Evolutionary conservation across 2,888 invertebrate species (phyloP), one percentile per base, ranked within the genome.

Genomic region (Drosophila birchii): DNA sequence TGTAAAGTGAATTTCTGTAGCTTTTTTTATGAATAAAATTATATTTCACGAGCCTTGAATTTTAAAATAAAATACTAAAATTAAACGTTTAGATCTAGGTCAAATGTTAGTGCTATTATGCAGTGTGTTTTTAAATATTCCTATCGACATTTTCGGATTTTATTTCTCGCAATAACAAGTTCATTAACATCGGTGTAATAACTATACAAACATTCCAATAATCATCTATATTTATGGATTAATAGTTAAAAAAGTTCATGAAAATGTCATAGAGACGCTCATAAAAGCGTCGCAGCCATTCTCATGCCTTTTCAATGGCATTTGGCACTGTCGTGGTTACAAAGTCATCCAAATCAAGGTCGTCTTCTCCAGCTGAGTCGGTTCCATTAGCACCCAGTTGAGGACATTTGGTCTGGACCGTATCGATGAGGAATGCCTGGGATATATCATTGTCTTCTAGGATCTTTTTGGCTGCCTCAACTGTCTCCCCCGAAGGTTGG

Each of bases 371-470:
- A 14, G 43, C 12, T 4, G 39, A 9, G 0, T 60, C 74, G 12
- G 79, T 78, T 47, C 47, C 63, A 58, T 83, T 84, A 12, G n/a
- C 78, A 6, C 74, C 66, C 44, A 75, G 11, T 8, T 59, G 69
- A 9, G 90, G 86, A 39, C 92, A 92, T 23, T 73, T 76, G 20
- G 74, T 81, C 66, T 91, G 92, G 12, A 69, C 36, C 14, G 89
- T 91, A 14, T 78, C 61, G 51, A 90, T 82, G 41, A 92, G 75
- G 62, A 90, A 78, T 0, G 80, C 26, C 41, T 84, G 82, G 1
- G 78, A 75, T 38, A 92, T 69, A 2, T 84, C 78, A 55, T 92
- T 91, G 0, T 82, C 84, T 16, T 79, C 79, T 23, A 92, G 79
- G 11, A 92, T 63, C 62, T 88, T 72, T 34, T 76, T 72, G 14